Base-by-base conservation (phyloP, 2,797 vertebrate species). In the Semaprochilodus insignis region DNA sequence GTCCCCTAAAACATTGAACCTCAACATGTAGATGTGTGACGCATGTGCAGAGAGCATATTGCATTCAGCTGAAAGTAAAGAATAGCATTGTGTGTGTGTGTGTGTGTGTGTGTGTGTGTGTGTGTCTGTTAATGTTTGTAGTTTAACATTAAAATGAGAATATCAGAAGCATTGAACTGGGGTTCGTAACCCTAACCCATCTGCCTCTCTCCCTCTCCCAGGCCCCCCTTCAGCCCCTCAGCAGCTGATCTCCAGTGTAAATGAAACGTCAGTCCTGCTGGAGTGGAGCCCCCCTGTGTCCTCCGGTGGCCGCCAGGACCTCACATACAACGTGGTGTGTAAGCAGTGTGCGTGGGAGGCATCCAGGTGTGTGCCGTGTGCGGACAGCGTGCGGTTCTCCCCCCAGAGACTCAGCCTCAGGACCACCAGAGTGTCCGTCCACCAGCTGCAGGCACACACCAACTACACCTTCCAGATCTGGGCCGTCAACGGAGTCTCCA, bases 401-500 rank as follows among this genome's bases (percentile, higher is more conserved):
- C 98, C 98, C 0, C 97, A 98, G 93, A 96, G 97, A 89, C 96
- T 96, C 6, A 95, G 95, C 85, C 92, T 99, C 85, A 96, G 94
- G 86, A 94, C 94, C 25, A 97, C 96, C 51, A 95, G 94, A 62
- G 97, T 99, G 86, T 98, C 97, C 84, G 97, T 99, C 91, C 98
- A 97, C 0, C 97, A 99, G 89, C 96, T 99, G 86, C 95, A 99
- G 89, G 97, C 98, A 1, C 98, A 99, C 90, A 99, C 97, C 52
- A 99, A 99, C 94, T 99, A 99, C 92, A 99, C 97, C 27, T 99
- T 99, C 67, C 97, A 99, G 89, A 96, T 99, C 90, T 98, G 97
- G 97, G 97, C 98, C 0, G 94, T 98, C 83, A 99, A 99, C 19
- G 98, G 98, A 21, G 98, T 99, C 52, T 99, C 98, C 85, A 96